Base-by-base conservation (phyloP, 2,888 invertebrate species). In the Eupithecia dodoneata region DNA sequence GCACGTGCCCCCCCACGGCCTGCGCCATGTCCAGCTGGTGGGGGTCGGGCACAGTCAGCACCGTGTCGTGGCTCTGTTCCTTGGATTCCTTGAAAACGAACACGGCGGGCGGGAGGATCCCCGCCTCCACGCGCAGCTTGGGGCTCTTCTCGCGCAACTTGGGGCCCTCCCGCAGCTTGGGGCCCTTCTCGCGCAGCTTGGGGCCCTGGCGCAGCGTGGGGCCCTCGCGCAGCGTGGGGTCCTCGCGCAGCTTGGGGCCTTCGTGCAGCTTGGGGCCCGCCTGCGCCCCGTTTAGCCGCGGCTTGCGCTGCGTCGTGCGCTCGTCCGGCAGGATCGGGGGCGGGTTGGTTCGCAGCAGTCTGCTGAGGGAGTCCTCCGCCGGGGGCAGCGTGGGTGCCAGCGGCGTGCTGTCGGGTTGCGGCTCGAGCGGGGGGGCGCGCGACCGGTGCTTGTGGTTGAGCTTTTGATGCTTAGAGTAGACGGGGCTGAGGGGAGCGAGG, bases 11-110 rank as follows among this genome's bases (percentile, higher is more conserved):
- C 2, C 92, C 92, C 13, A 79, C 83, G 0, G 92, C 93, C 0
- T 90, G 88, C 13, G 90, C 86, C 92, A 92, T 89, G 84, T 93
- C 92, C 30, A 92, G 82, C 79, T 86, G 77, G 10, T 83, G 81
- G 1, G 87, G 65, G 79, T 42, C 71, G 76, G 73, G 71, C 55
- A 13, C 72, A 13, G 59, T 18, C 18, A 65, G 65, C 41, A 18
- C 65, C 41, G 3, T 0, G 13, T 65, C 41, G 13, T 0, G 13
- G 41, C 13, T 12, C 41, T 41, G 5, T 13, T 65, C 41, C 65
- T 41, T 10, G 18, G 59, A 59, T 9, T n/a, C 9, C 9, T 0
- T 9, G 18, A 13, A 59, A n/a, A 18, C 9, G 18, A 59, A 1
- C n/a, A 59, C 59, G 9, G 59, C 3, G 5, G 59, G 59, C 18